phyloP scores from a whole-genome alignment of 2,113 vertebrate species.

The Mormyrus lacerda region DNA sequence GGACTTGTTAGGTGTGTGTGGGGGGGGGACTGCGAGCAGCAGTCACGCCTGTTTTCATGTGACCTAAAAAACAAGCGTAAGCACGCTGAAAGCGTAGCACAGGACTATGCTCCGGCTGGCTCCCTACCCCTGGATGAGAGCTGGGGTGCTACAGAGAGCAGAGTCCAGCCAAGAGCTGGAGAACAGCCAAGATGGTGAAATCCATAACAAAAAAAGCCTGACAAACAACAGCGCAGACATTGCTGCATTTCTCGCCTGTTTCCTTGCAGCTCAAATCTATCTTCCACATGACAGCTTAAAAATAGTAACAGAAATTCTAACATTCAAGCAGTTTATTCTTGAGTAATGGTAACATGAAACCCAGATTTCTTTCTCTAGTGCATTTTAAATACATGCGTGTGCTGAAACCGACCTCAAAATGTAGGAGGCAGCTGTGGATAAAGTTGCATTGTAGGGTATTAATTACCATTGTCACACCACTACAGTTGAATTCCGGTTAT shows the following conservation, averaged over 20 bases:
- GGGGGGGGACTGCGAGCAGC: background rate
- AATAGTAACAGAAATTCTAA: slow-evolving; percentile 4
- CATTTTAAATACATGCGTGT: slow-evolving; percentile 7
- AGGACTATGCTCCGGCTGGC: background rate
- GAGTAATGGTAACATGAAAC: background rate
- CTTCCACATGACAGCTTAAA: slow-evolving; percentile 3
- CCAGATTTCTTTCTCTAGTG: background rate
- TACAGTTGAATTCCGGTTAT: background rate
- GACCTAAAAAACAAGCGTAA: background rate
- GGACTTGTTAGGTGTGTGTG: background rate
- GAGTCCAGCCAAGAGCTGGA: background rate
- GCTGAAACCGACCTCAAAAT: slow-evolving; percentile 7
- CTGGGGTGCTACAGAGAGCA: background rate
- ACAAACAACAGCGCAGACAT: background rate
- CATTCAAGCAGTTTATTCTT: background rate
- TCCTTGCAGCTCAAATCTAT: slow-evolving; percentile 8
- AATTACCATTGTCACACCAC: slow-evolving; percentile 2
- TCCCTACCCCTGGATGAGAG: background rate
- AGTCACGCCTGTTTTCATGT: background rate
- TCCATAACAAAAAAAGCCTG: background rate
- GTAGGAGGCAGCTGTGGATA: background rate
- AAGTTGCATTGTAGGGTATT: background rate
- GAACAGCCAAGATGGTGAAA: background rate
- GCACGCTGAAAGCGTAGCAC: background rate
- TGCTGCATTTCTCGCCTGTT: background rate